Percentiles rank a stretch among this genome's conserved stretches.
phyloP scores from a whole-genome alignment of 1,140 invertebrate genomes.

The Hirudo medicinalis region DNA sequence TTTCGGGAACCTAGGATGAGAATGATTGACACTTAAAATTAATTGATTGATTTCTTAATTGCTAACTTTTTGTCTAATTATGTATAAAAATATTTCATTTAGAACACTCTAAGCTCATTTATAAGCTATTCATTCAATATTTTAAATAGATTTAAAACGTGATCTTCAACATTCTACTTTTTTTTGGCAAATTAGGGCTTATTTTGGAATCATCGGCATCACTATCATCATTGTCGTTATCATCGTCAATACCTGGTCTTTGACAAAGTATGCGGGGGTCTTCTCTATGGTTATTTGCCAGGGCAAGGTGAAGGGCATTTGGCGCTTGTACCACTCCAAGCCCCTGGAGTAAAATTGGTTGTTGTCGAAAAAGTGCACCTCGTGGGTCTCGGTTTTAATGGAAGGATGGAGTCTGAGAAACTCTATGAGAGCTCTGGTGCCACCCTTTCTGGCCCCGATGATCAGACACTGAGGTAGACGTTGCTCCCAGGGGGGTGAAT shows the following conservation, averaged over 20 bases:
- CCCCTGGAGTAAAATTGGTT: constrained; percentile 27
- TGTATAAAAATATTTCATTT: too few species aligned
- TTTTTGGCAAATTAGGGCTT: not conserved
- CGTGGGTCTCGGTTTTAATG: constrained; percentile 32
- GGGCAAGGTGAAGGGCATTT: constrained; percentile 32
- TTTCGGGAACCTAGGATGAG: constrained; percentile 51
- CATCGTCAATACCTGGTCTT: constrained; percentile 17
- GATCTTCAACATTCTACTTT: not conserved
- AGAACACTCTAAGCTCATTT: too few species aligned
- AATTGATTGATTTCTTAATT: too few species aligned
- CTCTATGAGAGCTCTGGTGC: constrained; percentile 42
- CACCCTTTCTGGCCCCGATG: constrained; percentile 42
- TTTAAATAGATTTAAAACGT: not conserved
- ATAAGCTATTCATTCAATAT: not conserved
- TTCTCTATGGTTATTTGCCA: constrained; percentile 44
- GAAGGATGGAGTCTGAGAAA: constrained; percentile 41
- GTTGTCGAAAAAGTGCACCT: constrained; percentile 25
- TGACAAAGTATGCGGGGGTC: constrained; percentile 44
- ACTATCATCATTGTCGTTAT: too few species aligned
- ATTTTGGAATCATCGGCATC: not conserved
- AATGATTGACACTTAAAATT: too few species aligned
- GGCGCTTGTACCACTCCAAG: constrained; percentile 39
- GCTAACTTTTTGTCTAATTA: too few species aligned
- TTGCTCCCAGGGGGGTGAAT: not conserved
- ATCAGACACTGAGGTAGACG: constrained; percentile 37